These are phyloP conservation scores for Diacarnus erythraeanus DNA, from an alignment of 37 sponge, comb jelly and placozoan genomes.

Conservation along the genomic window DNA sequence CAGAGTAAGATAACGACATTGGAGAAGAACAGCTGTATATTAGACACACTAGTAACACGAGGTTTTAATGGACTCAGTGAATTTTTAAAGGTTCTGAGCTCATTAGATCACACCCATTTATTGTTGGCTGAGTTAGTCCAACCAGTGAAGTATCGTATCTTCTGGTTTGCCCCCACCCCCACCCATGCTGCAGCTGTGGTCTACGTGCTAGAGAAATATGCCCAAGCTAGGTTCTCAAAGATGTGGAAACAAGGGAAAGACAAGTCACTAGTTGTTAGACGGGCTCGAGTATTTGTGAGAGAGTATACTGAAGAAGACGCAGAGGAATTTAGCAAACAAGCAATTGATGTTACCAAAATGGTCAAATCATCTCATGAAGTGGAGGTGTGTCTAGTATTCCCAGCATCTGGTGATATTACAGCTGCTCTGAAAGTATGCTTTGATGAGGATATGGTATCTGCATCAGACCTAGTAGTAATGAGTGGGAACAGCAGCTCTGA, in stretches of 20 bases:
- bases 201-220: conserved; percentile 4
- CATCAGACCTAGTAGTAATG: background rate
- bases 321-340: background rate
- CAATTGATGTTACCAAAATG: background rate
- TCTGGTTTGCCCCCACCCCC: conserved; percentile 12
- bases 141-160: conserved; percentile 22
- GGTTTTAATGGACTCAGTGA: background rate
- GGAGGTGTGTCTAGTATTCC: conserved; percentile 11
- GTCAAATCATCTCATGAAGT: background rate
- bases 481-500: background rate
- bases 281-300: conserved; percentile 5
- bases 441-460: background rate
- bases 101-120: background rate
- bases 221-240: background rate
- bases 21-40: background rate
- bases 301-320: background rate
- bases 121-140: background rate
- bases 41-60: background rate
- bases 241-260: background rate
- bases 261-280: background rate
- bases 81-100: background rate
- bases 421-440: background rate
- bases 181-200: conserved; percentile 17
- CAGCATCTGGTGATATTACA: background rate
- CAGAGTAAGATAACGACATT: background rate